Evolutionary conservation across 1,140 invertebrate genomes (phyloP).

Genomic region (Heliconius himera): DNA sequence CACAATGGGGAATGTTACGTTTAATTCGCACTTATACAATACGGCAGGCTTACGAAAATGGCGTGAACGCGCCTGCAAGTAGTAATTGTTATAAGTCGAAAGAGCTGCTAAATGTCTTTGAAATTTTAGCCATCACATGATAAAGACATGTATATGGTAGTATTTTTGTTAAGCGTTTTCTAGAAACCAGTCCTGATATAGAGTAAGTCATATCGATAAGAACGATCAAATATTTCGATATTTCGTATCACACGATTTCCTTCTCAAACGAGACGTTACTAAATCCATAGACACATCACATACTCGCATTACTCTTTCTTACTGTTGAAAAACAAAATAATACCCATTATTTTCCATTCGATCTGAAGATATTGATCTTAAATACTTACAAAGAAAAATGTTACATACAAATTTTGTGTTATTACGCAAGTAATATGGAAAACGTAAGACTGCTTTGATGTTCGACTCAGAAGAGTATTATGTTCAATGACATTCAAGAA

Average conservation of each 20-base stretch:
- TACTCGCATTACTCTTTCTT: background rate
- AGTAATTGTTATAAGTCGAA: conserved; percentile 27
- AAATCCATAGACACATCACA: background rate
- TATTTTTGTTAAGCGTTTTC: background rate
- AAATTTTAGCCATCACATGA: background rate
- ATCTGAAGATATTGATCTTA: background rate
- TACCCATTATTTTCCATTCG: background rate
- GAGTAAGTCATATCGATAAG: background rate
- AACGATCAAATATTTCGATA: background rate
- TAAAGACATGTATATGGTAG: background rate
- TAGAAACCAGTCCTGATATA: background rate
- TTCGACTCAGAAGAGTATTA: conserved; percentile 33
- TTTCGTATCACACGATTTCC: background rate
- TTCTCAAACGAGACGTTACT: background rate
- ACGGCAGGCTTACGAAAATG: conserved; percentile 27
- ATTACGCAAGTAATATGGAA: background rate
- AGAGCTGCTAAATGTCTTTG: conserved; percentile 16
- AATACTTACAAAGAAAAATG: background rate
- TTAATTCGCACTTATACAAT: conserved; percentile 32
- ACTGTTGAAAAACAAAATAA: background rate
- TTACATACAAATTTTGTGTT: background rate
- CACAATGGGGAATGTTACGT: conserved; percentile 17
- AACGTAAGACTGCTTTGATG: conserved; percentile 32
- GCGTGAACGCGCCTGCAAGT: conserved; percentile 18
- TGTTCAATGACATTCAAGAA: conserved; percentile 32